Evolutionary conservation across 2,113 vertebrate species (phyloP), one percentile per base, ranked within the genome.

Genomic region (Papio anubis): DNA sequence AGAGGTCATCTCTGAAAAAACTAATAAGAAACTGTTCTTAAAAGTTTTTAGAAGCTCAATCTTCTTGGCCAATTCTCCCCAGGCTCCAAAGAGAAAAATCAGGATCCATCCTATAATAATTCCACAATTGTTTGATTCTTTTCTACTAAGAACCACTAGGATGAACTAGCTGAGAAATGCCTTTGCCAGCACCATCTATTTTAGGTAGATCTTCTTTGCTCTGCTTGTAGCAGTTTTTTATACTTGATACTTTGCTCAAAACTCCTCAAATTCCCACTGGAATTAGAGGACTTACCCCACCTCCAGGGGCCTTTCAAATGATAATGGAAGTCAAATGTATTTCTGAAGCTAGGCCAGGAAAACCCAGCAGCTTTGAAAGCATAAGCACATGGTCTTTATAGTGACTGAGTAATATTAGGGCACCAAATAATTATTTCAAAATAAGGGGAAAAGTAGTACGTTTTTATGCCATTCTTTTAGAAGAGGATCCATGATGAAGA

Each of bases 321-420:
- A 93, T 59, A 85, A 88, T 52, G 40, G 18, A 82, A 92, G 45
- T 87, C 21, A 94, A 89, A 88, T 81, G 32, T 81, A 66, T 70
- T 90, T 87, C 80, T 92, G 80, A 93, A 94, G 32, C 35, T 76
- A 76, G 66, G 59, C 40, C 23, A 76, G 32, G 30, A 83, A 64
- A 95, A 50, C 55, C 30, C 55, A 96, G 78, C 16, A 57, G 75
- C 45, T 94, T 78, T 45, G 48, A 97, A 93, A 93, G 43, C 66
- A 76, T 11, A 75, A 64, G 35, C 43, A 66, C 35, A 7, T 32
- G 5, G 80, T 87, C 23, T 79, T 32, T 35, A 85, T 21, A 73
- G 57, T 45, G 59, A 90, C 38, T 85, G 14, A 27, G 9, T 93
- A 82, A 81, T 57, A 66, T 72, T 57, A 81, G 6, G 16, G n/a